A percentile compares a stretch with the other conserved stretches of the same genome.
phyloP scores from a whole-genome alignment of 1,140 invertebrate genomes.

The Cyclina sinensis region DNA sequence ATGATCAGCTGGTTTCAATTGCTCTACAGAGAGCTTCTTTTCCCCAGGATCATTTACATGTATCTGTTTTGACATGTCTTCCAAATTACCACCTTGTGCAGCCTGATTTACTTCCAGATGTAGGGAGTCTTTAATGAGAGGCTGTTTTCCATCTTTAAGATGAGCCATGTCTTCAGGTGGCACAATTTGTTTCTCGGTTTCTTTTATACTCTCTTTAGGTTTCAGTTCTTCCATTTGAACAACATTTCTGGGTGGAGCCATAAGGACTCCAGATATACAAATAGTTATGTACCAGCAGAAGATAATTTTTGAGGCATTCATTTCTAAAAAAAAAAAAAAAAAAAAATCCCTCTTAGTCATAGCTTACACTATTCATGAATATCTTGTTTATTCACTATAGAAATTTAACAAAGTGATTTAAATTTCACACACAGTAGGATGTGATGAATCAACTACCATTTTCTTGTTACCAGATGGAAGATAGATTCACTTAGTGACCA shows the following conservation, averaged over 20 bases:
- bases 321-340: slow-evolving; percentile 9
- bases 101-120: background rate
- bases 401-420: no score
- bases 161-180: background rate
- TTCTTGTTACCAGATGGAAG: no score
- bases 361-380: background rate
- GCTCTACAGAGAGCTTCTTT: slow-evolving; percentile 70
- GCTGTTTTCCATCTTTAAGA: background rate
- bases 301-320: slow-evolving; percentile 10
- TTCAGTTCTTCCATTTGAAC: slow-evolving; percentile 48
- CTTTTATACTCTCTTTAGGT: background rate
- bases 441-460: no score
- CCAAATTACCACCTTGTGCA: no score
- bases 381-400: no score
- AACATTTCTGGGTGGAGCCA: slow-evolving; percentile 51
- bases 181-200: background rate
- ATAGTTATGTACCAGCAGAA: background rate
- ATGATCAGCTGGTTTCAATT: slow-evolving; percentile 84
- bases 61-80: background rate
- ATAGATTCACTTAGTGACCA: no score
- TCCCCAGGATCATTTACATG: background rate
- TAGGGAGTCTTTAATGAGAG: slow-evolving; percentile 73
- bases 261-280: background rate
- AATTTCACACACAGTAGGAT: no score
- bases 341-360: no score